phyloP scores from a whole-genome alignment of 1,140 invertebrate species.

The Scaptomyza hsui region DNA sequence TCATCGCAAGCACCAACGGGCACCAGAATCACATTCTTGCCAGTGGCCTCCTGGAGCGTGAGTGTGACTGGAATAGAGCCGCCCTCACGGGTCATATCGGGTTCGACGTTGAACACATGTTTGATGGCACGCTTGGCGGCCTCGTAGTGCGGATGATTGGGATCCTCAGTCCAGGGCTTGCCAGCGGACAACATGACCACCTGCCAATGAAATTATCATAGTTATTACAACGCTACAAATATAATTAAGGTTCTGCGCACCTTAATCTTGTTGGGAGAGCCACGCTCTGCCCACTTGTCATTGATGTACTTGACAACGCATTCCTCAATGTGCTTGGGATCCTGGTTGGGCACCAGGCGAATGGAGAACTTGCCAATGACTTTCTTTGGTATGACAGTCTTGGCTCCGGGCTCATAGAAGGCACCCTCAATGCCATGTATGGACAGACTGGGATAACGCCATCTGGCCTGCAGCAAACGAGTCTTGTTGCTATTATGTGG shows the following conservation, averaged over 20 bases:
- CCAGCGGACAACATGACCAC: slow-evolving; percentile 90
- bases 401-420: slow-evolving; percentile 95
- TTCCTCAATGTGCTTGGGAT: slow-evolving; percentile 90
- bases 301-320: slow-evolving; percentile 91
- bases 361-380: slow-evolving; percentile 98
- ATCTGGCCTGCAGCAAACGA: slow-evolving; percentile 93
- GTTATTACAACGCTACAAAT: background rate
- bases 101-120: slow-evolving; percentile 95
- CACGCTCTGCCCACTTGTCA: slow-evolving; percentile 88
- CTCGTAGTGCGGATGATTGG: slow-evolving; percentile 95
- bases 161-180: slow-evolving; percentile 95
- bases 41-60: slow-evolving; percentile 94
- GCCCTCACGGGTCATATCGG: slow-evolving; percentile 97
- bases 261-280: slow-evolving; percentile 94
- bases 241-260: slow-evolving; percentile 82
- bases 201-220: slow-evolving; percentile 20
- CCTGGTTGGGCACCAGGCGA: slow-evolving; percentile 96
- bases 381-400: slow-evolving; percentile 97
- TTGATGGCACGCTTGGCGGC: slow-evolving; percentile 94
- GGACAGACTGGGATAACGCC: slow-evolving; percentile 95
- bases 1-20: slow-evolving; percentile 97
- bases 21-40: slow-evolving; percentile 96
- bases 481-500: slow-evolving; percentile 91
- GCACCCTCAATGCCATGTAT: slow-evolving; percentile 95
- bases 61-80: slow-evolving; percentile 98